Base-by-base conservation (phyloP, 2,888 invertebrate species). In the Protula sp. region DNA sequence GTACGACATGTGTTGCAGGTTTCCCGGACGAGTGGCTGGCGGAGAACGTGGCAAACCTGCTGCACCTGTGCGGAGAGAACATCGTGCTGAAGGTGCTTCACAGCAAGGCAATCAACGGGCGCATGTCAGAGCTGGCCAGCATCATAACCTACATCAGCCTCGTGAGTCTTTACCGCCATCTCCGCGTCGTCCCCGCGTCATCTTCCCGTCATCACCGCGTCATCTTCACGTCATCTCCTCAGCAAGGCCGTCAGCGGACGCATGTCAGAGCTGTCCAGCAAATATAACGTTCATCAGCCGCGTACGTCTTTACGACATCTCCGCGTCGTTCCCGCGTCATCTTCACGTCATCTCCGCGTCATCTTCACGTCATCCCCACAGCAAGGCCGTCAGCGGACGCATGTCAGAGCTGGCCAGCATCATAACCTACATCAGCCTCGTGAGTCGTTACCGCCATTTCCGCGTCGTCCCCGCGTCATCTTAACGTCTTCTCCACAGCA, bases 171-270 rank as follows among this genome's bases (percentile, higher is more conserved):
- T 22, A 9, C 14, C n/a, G 1, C n/a, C n/a, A n/a, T n/a, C n/a
- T n/a, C n/a, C n/a, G n/a, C n/a, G n/a, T n/a, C n/a, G n/a, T n/a
- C n/a, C n/a, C n/a, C n/a, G n/a, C n/a, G n/a, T n/a, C n/a, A n/a
- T n/a, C n/a, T n/a, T n/a, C n/a, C n/a, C n/a, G n/a, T n/a, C n/a
- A n/a, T n/a, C n/a, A n/a, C n/a, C n/a, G n/a, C n/a, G n/a, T n/a
- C n/a, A n/a, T n/a, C n/a, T n/a, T n/a, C n/a, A n/a, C n/a, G n/a
- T n/a, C n/a, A n/a, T n/a, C n/a, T n/a, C n/a, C n/a, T n/a, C 58
- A 78, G 76, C 65, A 79, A 78, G 61, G 78, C 79, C 51, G 76
- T 78, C 61, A 78, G 79, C 67, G 78, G 77, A n/a, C 69, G 78
- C 55, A 72, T 75, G 45, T 56, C 71, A 2, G 80, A 80, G 61